phyloP scores from a whole-genome alignment of 35 echinoderm and acorn worm genomes.

The Apostichopus californicus region DNA sequence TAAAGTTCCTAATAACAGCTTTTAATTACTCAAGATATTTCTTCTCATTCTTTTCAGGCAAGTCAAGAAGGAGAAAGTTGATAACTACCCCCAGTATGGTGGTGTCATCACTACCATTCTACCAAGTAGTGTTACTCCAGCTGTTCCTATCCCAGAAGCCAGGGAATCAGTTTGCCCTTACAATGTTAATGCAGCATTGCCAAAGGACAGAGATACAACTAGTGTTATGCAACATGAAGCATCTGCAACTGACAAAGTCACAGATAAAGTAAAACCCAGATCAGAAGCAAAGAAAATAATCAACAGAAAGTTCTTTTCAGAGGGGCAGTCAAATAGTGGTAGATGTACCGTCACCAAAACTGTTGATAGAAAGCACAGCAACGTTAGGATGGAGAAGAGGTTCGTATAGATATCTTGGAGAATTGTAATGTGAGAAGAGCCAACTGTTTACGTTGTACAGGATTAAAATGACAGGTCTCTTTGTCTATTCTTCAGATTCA shows the following conservation, averaged over 20 bases:
- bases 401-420: too few relatives aligned
- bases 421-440: too few relatives aligned
- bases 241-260: not conserved
- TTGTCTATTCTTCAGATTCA: too few relatives aligned
- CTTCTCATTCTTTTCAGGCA: not conserved
- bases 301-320: not conserved
- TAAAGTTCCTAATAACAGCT: not conserved
- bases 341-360: not conserved
- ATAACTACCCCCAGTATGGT: slow-evolving; percentile 1
- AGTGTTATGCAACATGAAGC: not conserved
- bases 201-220: not conserved
- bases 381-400: too few relatives aligned
- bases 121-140: not conserved
- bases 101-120: slow-evolving; percentile 15
- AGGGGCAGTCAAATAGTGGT: not conserved
- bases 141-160: not conserved
- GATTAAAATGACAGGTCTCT: too few relatives aligned
- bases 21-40: not conserved
- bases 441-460: too few relatives aligned
- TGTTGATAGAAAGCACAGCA: not conserved
- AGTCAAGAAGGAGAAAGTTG: slow-evolving; percentile 13
- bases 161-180: not conserved
- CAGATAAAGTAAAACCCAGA: not conserved
- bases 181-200: not conserved
- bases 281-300: not conserved